Base-by-base conservation (phyloP, 30 jellyfish, hydroid and myxozoan species). In the Pseudorhiza aurosa region DNA sequence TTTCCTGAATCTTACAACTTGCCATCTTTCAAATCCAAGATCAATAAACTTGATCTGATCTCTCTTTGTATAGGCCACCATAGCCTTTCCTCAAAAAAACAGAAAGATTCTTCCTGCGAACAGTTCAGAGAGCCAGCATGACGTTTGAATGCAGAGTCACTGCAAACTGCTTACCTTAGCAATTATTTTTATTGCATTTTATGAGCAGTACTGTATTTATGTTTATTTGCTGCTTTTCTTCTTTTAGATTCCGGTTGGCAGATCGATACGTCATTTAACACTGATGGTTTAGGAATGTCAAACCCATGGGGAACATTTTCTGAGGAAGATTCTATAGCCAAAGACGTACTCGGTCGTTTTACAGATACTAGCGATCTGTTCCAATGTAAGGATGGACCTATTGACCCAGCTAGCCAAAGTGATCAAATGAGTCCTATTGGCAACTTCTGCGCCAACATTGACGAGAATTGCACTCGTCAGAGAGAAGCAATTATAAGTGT, bases 271-370 rank as follows among this genome's bases (percentile, higher is more conserved):
- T 60, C 89, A 14, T 77, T 82, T 4, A 60, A 25, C 37, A 60
- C 89, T 25, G 89, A 74, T 7, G 63, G 89, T 36, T 46, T 77
- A 4, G 82, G 81, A 0, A 63, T 74, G 33, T 77, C 89, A 31
- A 77, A 51, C 46, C 89, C 89, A 12, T 77, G 89, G 89, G 89
- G 89, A 22, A 77, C 89, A 33, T 77, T 77, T 50, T 77, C 89
- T 2, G 89, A 77, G 27, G 82, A 51, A 60, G 89, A 77, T 18
- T 77, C 81, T 43, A 35, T 82, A 9, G 89, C 62, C 43, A 67
- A 65, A 68, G 89, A 77, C 32, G 28, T 81, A 9, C 21, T n/a
- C 25, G 63, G 53, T 17, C 51, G 26, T 25, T 24, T 37, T 12
- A 2, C 74, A n/a, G 89, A 77, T 43, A 5, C 81, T 28, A 75